These are phyloP conservation scores for Mungos mungo DNA, from an alignment of 2,113 vertebrate genomes.

Conservation along the genomic window DNA sequence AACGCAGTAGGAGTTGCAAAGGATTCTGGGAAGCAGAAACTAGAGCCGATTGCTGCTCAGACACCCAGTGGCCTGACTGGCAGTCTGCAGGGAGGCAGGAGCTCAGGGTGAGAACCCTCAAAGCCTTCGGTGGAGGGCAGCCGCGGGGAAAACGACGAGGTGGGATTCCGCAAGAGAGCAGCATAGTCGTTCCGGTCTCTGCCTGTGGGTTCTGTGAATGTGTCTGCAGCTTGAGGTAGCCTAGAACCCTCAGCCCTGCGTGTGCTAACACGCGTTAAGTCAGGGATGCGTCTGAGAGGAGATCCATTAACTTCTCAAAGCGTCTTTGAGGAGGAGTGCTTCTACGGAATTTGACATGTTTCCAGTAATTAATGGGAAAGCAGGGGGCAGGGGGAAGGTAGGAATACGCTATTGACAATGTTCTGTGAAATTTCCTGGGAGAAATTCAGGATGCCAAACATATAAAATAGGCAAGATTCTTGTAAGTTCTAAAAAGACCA, in stretches of 20 bases:
- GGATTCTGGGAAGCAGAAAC: background rate
- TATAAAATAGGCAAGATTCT: background rate
- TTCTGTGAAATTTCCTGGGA: background rate
- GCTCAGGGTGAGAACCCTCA: background rate
- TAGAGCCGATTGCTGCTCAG: background rate
- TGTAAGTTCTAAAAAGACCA: background rate
- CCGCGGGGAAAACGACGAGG: fast-evolving
- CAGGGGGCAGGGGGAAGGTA: background rate
- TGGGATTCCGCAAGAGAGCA: too few species aligned
- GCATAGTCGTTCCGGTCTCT: fast-evolving
- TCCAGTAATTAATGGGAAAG: background rate
- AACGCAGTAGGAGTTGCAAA: background rate
- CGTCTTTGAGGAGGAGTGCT: background rate
- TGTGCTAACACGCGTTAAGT: too few species aligned
- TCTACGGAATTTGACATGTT: background rate
- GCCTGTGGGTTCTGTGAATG: fast-evolving
- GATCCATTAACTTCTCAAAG: background rate
- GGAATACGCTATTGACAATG: background rate
- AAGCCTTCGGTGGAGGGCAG: fast-evolving
- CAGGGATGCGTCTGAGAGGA: background rate
- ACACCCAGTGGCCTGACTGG: background rate
- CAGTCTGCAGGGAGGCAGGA: background rate
- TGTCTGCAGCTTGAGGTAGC: background rate
- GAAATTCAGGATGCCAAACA: background rate
- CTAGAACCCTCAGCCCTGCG: background rate